Base-by-base conservation (phyloP, 2,888 invertebrate genomes). In the Acanthacorydalis orientalis region DNA sequence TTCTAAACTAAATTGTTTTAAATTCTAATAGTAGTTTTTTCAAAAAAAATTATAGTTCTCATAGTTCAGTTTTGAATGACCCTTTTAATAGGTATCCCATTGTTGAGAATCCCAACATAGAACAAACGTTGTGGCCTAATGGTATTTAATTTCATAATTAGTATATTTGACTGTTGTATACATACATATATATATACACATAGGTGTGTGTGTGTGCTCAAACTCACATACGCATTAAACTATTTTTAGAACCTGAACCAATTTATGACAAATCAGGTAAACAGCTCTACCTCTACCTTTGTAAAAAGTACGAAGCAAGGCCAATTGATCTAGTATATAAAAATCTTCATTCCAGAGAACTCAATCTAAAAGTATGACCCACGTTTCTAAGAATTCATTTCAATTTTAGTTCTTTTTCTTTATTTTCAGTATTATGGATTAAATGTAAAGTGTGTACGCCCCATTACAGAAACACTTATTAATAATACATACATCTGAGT, bases 31-130 rank as follows among this genome's bases (percentile, higher is more conserved):
- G 6, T 23, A 23, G 6, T 23, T 23, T 23, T 23, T 23, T 6
- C 23, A 54, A n/a, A n/a, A n/a, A n/a, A n/a, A n/a, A n/a, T n/a
- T n/a, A n/a, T n/a, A n/a, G n/a, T n/a, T 72, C 59, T 58, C 68
- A 57, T 63, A 73, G 67, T 68, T 73, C 60, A 59, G 62, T 53
- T 57, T 61, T 62, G 62, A 67, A 54, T 59, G 62, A 53, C 67
- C 69, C 57, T 57, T 62, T 73, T 31, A 74, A 73, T 49, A 64
- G 57, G 44, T 65, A 67, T 55, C 64, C 67, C 3, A 60, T 59
- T 11, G 45, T 64, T 7, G 55, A 56, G 44, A 63, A 68, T 56
- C 67, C 67, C 11, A 66, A 65, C 43, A 59, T 67, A 37, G 61
- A 64, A 42, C 57, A 57, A n/a, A 62, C 61, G 6, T 23, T 23